phyloP scores from a whole-genome alignment of 2,113 vertebrate species.

The Cercopithecus mona region DNA sequence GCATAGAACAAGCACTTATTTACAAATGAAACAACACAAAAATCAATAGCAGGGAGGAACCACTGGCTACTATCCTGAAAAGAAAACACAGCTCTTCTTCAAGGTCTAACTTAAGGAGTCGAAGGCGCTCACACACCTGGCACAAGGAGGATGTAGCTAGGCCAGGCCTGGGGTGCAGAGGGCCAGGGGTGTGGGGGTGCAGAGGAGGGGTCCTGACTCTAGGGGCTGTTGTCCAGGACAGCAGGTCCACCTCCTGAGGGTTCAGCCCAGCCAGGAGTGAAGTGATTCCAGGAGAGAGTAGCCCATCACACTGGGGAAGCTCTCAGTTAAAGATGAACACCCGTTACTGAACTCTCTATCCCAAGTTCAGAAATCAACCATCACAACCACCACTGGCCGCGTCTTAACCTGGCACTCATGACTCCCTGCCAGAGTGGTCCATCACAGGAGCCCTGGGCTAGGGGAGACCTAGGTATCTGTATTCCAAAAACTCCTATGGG shows the following conservation, averaged over 20 bases:
- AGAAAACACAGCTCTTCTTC: background rate
- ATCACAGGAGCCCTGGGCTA: background rate
- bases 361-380: background rate
- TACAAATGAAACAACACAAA: slow-evolving; percentile 42
- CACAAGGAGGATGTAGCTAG: background rate
- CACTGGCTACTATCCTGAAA: background rate
- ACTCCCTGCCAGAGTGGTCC: background rate
- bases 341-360: background rate
- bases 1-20: background rate
- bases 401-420: accelerated
- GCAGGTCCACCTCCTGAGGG: background rate
- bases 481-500: background rate
- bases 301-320: background rate
- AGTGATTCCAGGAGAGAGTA: background rate
- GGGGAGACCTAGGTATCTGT: background rate
- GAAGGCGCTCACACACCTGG: accelerated
- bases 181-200: too few relatives aligned
- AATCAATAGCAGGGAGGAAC: background rate
- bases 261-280: background rate
- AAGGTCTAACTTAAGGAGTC: background rate
- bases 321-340: background rate
- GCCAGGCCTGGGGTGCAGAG: background rate
- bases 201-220: background rate
- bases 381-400: background rate
- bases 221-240: background rate